Base-by-base conservation (phyloP, 2,113 vertebrate species). In the Gavialis gangeticus region DNA sequence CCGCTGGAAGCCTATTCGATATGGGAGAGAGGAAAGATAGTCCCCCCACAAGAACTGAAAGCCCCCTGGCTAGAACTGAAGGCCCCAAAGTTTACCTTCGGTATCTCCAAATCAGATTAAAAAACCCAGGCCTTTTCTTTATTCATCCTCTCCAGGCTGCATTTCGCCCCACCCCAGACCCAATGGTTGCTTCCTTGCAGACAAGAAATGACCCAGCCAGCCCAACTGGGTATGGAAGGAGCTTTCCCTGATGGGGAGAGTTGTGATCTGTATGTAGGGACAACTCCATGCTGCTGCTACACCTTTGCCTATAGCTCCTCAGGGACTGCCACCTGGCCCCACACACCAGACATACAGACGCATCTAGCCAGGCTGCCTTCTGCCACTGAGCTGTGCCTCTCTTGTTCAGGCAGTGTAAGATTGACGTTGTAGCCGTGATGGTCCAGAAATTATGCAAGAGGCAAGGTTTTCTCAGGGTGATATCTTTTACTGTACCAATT, bases 1-100 rank as follows among this genome's bases (percentile, higher is more conserved):
- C 81, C 30, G 2, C 66, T 84, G 90, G 63, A 37, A 84, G 28
- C 89, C 90, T 71, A 84, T 75, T 91, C 90, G 67, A 57, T 37
- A 2, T 34, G 73, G 58, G 22, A 62, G 25, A n/a, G 64, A 76
- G 22, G 12, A 58, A 55, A 28, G 17, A 25, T 73, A 28, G 27
- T 12, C 9, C 46, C 46, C 75, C 91, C 75, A 54, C 4, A 8
- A 84, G 6, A 82, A 92, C 91, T 73, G 87, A 93, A 93, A 75
- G 77, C 30, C 58, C 9, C 0, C 4, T 2, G 9, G 78, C 28
- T 59, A 78, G 54, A 89, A 56, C 58, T 25, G 28, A 75, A 79
- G 10, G 55, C 79, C 16, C 59, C 37, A 17, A 19, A 89, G 3
- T 24, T 62, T 84, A 58, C 55, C n/a, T 24, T 54, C 55, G 2